These are phyloP conservation scores for Puffinus mauretanicus DNA, from an alignment of 2,113 vertebrate species.

Conservation along the genomic window DNA sequence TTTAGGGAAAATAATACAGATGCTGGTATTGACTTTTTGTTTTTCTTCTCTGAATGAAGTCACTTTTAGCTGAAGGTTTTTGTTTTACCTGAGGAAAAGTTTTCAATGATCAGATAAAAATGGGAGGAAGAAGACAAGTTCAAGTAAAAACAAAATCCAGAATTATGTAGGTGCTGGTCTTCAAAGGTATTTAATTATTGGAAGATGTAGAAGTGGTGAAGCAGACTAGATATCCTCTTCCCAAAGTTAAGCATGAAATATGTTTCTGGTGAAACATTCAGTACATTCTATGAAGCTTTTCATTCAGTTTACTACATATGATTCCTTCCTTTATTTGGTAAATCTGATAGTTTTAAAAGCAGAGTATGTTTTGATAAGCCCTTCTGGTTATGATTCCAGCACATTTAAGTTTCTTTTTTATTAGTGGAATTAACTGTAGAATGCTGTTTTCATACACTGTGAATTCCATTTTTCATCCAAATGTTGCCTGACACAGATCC, in stretches of 20 bases:
- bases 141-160: neutral
- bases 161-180: neutral
- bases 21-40: neutral
- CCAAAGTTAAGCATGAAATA: neutral
- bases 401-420: neutral
- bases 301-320: neutral
- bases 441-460: neutral
- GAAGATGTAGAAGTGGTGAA: neutral
- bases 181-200: neutral
- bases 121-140: neutral
- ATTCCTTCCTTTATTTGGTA: neutral
- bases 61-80: neutral
- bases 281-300: no score
- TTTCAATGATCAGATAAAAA: neutral
- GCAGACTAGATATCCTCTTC: neutral
- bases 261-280: no score
- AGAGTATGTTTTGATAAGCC: neutral
- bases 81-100: neutral
- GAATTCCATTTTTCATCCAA: slow-evolving; percentile 21
- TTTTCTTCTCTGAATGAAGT: neutral
- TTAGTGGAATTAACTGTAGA: neutral
- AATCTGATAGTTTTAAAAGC: neutral
- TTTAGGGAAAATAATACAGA: neutral
- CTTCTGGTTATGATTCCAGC: neutral
- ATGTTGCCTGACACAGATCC: neutral